These are phyloP conservation scores for Erynnis tages DNA, from an alignment of 2,888 invertebrate species.

Conservation along the genomic window DNA sequence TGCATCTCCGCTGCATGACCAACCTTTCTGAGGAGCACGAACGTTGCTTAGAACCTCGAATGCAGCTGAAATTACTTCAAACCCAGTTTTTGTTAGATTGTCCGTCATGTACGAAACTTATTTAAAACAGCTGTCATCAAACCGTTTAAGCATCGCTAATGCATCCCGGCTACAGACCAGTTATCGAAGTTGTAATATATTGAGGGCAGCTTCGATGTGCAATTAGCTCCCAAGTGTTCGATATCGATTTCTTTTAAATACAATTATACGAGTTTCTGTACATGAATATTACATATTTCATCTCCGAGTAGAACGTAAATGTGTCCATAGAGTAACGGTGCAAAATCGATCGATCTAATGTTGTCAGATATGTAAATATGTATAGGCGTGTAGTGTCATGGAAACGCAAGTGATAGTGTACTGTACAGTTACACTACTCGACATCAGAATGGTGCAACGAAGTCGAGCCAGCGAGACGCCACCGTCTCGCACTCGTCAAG, in stretches of 20 bases:
- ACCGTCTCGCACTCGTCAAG: constrained; percentile 44
- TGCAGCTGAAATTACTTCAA: constrained; percentile 17
- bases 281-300: constrained; percentile 37
- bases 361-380: constrained; percentile 47
- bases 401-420: constrained; percentile 34
- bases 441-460: constrained; percentile 51
- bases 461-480: constrained; percentile 36
- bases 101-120: constrained; percentile 24
- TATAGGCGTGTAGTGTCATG: constrained; percentile 54
- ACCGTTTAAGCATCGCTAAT: constrained; percentile 18
- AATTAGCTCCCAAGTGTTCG: constrained; percentile 35
- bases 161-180: constrained; percentile 37
- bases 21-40: constrained; percentile 12
- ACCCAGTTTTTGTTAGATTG: constrained; percentile 1
- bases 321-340: constrained; percentile 81
- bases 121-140: background rate
- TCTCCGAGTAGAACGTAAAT: constrained; percentile 42
- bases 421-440: constrained; percentile 50
- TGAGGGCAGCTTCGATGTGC: constrained; percentile 52
- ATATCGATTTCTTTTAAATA: constrained; percentile 20
- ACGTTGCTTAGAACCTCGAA: constrained; percentile 17
- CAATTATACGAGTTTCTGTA: constrained; percentile 24
- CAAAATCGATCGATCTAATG: constrained; percentile 82
- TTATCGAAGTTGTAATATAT: constrained; percentile 69
- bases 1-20: constrained; percentile 13